Conservation (phyloP, 2,797 vertebrate species). For the Fringilla coelebs region DNA sequence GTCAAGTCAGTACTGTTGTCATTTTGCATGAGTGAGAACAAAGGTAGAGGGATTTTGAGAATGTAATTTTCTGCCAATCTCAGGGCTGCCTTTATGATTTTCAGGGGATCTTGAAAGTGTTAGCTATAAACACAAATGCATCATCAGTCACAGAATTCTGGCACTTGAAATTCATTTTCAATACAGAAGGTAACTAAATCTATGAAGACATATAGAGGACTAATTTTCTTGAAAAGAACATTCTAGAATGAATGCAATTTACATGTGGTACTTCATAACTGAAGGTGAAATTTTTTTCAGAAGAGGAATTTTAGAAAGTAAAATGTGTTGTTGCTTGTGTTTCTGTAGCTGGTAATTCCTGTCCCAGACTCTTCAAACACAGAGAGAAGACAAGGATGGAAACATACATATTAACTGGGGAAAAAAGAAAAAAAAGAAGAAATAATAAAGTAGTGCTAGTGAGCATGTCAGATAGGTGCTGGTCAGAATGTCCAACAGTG, state of each 20-base stretch:
- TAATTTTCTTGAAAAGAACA: neutral
- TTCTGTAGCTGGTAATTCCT: neutral
- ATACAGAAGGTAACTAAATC: neutral
- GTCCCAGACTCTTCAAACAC: neutral
- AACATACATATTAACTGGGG: fast-evolving
- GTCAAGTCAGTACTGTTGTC: neutral
- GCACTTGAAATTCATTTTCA: neutral
- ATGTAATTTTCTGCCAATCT: neutral
- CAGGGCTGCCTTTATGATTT: neutral
- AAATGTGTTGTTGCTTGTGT: neutral
- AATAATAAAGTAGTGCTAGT: neutral
- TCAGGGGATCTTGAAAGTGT: neutral
- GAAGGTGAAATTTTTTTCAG: neutral
- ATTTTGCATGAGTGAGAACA: neutral
- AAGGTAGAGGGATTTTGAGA: neutral
- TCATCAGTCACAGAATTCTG: neutral
- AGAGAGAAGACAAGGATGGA: neutral
- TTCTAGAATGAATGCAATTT: neutral
- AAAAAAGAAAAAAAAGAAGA: neutral
- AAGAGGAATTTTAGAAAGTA: neutral
- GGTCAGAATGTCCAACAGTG: neutral
- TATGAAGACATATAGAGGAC: neutral
- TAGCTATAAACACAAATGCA: neutral
- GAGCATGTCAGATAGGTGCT: neutral
- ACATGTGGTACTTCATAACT: neutral